Percentiles rank a stretch among this genome's conserved stretches.
Evolutionary conservation across 2,888 invertebrate species (phyloP).

Genomic region (Sesia bembeciformis): DNA sequence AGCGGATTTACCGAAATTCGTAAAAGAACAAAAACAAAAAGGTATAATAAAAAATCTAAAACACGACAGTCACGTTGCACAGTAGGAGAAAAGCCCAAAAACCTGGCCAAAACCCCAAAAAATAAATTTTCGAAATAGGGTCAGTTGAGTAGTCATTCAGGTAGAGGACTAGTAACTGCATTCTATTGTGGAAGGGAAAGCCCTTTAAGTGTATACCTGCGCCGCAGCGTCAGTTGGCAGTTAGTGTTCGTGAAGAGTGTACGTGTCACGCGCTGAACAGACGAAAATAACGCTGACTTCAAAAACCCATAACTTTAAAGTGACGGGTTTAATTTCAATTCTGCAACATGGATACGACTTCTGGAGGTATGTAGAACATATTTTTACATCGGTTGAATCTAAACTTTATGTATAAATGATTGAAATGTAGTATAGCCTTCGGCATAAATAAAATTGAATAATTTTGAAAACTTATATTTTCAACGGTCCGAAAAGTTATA

Average conservation of each 20-base stretch:
- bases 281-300: slow-evolving; percentile 1
- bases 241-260: slow-evolving; percentile 1
- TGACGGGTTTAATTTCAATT: background rate
- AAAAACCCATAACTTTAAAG: slow-evolving; percentile 1
- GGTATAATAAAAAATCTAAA: too few species aligned
- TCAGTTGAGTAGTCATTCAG: background rate
- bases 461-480: too few species aligned
- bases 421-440: background rate
- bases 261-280: slow-evolving; percentile 1
- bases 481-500: too few species aligned
- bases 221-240: slow-evolving; percentile 1
- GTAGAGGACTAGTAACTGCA: background rate
- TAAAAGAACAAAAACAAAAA: too few species aligned
- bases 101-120: slow-evolving; percentile 1
- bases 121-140: slow-evolving; percentile 1
- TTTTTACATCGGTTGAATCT: background rate
- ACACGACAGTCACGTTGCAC: too few species aligned
- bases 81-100: slow-evolving; percentile 1
- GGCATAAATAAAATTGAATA: too few species aligned
- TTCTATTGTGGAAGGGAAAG: background rate
- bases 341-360: background rate
- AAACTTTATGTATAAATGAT: background rate
- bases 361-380: background rate
- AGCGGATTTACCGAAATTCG: too few species aligned
- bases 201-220: background rate